Percentiles rank a stretch among this genome's conserved stretches.
Evolutionary conservation across 2,113 vertebrate genomes (phyloP).

Genomic region (Acanthisitta chloris): DNA sequence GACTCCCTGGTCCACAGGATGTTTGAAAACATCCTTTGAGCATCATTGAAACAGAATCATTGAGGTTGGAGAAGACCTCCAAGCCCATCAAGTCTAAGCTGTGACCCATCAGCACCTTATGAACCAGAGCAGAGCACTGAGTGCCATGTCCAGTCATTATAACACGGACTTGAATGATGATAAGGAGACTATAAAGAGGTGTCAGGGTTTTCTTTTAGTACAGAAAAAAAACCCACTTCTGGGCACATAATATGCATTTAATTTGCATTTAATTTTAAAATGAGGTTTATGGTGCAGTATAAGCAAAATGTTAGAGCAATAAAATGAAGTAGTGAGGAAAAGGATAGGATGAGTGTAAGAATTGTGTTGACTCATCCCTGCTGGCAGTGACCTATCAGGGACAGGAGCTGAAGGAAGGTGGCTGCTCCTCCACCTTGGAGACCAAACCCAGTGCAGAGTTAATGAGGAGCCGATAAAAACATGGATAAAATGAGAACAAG

Average conservation of each 20-base stretch:
- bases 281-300: accelerated
- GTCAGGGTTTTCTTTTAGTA: background rate
- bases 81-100: background rate
- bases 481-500: background rate
- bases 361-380: background rate
- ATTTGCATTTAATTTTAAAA: background rate
- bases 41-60: background rate
- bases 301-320: background rate
- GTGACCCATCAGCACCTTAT: background rate
- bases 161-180: background rate
- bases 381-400: background rate
- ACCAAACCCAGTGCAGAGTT: background rate
- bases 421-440: background rate
- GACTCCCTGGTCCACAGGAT: background rate
- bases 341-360: accelerated
- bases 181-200: no score
- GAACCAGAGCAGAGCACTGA: no score
- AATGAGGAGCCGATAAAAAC: background rate
- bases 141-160: background rate
- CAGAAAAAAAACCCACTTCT: background rate
- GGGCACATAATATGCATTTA: background rate
- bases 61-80: background rate
- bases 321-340: background rate
- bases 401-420: background rate
- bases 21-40: background rate